Evolutionary conservation across 92 coral and sea anemone genomes (phyloP).

Genomic region (Epizoanthus scotinus): DNA sequence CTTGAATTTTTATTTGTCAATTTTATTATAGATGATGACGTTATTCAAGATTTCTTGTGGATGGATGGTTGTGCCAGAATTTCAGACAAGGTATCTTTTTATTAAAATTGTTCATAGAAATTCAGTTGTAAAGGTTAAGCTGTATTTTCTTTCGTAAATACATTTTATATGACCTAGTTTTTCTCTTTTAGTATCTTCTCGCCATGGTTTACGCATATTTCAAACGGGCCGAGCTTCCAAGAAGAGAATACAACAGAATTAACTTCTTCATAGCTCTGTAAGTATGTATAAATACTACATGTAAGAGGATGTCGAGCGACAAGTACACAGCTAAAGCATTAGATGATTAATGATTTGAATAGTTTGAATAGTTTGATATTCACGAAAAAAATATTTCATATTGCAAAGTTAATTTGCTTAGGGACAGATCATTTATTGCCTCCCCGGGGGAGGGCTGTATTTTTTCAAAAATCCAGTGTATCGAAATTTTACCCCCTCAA

Average conservation of each 20-base stretch:
- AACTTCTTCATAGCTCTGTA: constrained; percentile 98
- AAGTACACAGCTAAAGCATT: no score
- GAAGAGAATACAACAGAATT: constrained; percentile 89
- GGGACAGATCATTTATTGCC: no score
- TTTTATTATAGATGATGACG: constrained; percentile 79
- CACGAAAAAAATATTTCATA: no score
- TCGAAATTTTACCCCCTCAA: no score
- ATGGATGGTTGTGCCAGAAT: constrained; percentile 97
- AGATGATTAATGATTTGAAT: no score
- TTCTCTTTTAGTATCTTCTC: constrained; percentile 75
- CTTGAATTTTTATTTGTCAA: neutral
- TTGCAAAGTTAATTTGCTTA: no score
- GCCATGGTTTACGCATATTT: constrained; percentile 99
- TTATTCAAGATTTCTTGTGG: constrained; percentile 97
- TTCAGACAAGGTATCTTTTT: constrained; percentile 87
- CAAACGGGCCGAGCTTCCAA: constrained; percentile 88
- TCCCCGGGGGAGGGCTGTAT: no score
- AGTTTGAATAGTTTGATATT: no score
- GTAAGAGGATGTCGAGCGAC: no score
- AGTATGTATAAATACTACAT: constrained; percentile 46
- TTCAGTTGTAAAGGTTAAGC: neutral
- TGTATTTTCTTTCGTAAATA: neutral
- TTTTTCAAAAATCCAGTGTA: no score
- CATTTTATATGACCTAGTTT: neutral
- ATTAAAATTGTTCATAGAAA: neutral